Conservation (phyloP, 2,113 vertebrate genomes). For the Melanocharis versteri region DNA sequence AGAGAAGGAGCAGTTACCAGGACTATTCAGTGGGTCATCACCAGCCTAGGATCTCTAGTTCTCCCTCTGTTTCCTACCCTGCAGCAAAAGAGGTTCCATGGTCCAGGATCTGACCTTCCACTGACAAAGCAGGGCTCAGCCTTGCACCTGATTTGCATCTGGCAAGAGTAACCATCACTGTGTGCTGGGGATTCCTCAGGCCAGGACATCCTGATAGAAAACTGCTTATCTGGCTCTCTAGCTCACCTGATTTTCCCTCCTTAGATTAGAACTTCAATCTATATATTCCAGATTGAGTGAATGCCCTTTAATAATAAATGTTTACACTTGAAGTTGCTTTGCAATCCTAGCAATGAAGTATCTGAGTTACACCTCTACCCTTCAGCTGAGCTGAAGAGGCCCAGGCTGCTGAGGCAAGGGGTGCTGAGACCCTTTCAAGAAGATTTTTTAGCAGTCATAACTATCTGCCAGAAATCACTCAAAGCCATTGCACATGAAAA, state of each 20-base stretch:
- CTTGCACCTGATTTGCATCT: neutral
- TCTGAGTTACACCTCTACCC: neutral
- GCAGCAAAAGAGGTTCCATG: neutral
- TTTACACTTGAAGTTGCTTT: neutral
- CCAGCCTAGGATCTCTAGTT: neutral
- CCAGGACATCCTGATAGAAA: neutral
- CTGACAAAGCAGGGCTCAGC: neutral
- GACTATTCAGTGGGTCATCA: neutral
- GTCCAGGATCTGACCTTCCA: neutral
- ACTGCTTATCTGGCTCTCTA: neutral
- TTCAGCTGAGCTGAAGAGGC: neutral
- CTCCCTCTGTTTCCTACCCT: neutral
- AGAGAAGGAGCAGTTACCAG: neutral
- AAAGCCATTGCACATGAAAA: neutral
- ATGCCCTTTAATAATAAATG: neutral
- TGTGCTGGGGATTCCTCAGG: neutral
- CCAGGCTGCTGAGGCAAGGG: neutral
- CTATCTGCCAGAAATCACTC: neutral
- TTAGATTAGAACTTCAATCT: neutral
- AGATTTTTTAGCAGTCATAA: neutral
- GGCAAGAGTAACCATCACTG: neutral
- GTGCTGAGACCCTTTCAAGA: neutral
- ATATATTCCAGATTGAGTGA: neutral
- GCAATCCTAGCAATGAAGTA: neutral
- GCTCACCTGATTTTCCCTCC: neutral